Conservation (phyloP, 2,113 vertebrate species). For the Dipodomys spectabilis region DNA sequence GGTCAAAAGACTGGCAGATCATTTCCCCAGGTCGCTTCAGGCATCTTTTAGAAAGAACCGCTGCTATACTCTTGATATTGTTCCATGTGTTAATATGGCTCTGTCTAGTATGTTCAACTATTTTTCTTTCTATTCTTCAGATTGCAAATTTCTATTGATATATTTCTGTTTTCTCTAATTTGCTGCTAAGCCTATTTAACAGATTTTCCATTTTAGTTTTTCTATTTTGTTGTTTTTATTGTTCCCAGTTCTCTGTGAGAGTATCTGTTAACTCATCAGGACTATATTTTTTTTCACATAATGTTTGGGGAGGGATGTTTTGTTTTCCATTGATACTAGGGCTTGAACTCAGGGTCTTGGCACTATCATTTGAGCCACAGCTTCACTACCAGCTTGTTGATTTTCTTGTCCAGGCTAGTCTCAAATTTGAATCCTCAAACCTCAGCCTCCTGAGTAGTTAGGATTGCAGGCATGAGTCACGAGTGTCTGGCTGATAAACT, state of each 20-base stretch:
- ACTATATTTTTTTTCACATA: background rate
- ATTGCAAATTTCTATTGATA: background rate
- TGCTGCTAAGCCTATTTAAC: background rate
- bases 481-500: background rate
- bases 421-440: no score
- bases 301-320: background rate
- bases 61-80: background rate
- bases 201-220: slow-evolving; percentile 6
- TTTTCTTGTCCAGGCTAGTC: no score
- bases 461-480: no score
- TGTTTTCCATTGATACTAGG: no score
- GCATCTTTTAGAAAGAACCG: background rate
- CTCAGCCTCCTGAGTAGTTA: no score
- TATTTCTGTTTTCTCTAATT: background rate
- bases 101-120: background rate
- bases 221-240: background rate
- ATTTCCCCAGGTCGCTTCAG: background rate
- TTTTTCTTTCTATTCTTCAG: background rate
- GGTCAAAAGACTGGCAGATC: background rate
- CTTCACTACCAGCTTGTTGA: no score
- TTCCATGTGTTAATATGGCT: background rate
- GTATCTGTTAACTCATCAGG: background rate
- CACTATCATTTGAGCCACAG: no score
- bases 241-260: background rate
- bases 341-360: no score